Evolutionary conservation across 2,797 vertebrate genomes (phyloP), one percentile per base, ranked within the genome.

Genomic region (Euphonia xanthogaster): DNA sequence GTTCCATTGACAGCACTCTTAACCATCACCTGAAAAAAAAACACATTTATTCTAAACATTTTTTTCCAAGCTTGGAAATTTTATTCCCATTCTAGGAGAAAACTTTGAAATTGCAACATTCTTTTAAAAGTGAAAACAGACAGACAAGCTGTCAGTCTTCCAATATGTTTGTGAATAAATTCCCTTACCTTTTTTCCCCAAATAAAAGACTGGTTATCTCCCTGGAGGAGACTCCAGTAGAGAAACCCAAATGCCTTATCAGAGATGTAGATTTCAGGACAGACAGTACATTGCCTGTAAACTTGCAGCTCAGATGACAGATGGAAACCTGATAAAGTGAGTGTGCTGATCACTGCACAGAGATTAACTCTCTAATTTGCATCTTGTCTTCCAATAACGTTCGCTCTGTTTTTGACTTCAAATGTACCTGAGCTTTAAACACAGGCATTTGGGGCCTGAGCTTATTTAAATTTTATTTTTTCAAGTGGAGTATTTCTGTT

Each of bases 261-360:
- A 2, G 71, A 1, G 48, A 93, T 92, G 94, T 86, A 86, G 91
- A 90, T 96, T 96, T 91, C 82, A 74, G 89, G 76, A 78, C 94
- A 95, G 85, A 93, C 89, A 94, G 87, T 96, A 39, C 92, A 50
- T 70, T 88, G 94, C 79, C 87, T 96, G 94, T 96, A 94, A 96
- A 97, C 95, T 93, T 96, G 91, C 68, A 88, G 95, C 94, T 97
- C 95, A 62, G 47, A 53, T 97, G 92, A 97, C 94, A 94, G 95
- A 97, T 97, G 91, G 94, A 91, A 95, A 86, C 72, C 92, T 88
- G 95, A 95, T 96, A 96, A 96, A 74, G 66, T 21, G 78, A 93
- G 61, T 78, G 79, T 80, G 78, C 86, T 3, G 91, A 94, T 96
- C 87, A 37, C 84, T 65, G 70, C 50, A 25, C 75, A 33, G 65